Conservation (phyloP, 2,797 vertebrate species). For the Cynopterus sphinx region DNA sequence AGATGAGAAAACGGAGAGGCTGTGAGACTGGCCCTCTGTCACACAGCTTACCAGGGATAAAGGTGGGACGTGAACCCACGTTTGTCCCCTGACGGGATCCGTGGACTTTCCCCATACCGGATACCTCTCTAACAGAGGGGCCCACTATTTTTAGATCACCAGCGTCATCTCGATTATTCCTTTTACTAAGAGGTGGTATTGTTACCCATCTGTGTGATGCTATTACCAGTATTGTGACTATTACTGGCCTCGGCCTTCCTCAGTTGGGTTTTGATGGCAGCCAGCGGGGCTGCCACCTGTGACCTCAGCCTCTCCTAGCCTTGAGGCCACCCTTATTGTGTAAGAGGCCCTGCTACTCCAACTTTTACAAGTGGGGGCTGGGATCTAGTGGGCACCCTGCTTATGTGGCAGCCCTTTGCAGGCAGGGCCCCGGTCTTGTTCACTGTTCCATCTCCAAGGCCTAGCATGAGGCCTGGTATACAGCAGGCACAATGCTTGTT, state of each 20-base stretch:
- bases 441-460: neutral
- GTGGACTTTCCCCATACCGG: neutral
- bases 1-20: neutral
- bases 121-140: neutral
- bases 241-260: neutral
- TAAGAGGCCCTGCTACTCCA: neutral
- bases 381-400: neutral
- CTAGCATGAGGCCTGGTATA: neutral
- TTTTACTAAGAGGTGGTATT: constrained; percentile 65
- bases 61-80: neutral
- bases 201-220: neutral
- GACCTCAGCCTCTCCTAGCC: neutral
- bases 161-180: neutral
- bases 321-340: neutral
- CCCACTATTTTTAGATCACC: constrained; percentile 46
- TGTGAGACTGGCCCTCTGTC: neutral
- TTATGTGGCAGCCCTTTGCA: accelerated
- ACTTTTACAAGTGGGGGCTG: neutral
- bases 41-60: neutral
- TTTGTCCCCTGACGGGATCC: neutral
- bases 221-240: neutral
- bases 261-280: neutral
- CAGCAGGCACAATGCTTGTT: neutral
- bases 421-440: neutral
- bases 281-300: neutral